A percentile compares a stretch with the other conserved stretches of the same genome.
These are phyloP conservation scores for Hemitrygon akajei DNA, from an alignment of 2,797 vertebrate genomes.

Conservation along the genomic window DNA sequence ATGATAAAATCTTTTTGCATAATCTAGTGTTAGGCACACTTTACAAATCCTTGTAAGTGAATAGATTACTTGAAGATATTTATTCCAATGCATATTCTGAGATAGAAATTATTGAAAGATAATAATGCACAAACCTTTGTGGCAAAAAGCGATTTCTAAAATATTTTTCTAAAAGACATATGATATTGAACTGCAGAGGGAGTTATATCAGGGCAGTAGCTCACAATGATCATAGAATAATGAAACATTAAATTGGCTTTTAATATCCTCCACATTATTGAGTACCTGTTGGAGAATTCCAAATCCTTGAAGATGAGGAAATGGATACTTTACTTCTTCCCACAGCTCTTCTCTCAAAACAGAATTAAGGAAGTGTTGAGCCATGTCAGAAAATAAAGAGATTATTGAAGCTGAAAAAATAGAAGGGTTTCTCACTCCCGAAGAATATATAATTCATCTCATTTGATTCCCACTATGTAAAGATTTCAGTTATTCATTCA, in stretches of 20 bases:
- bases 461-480: neutral
- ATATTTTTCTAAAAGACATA: neutral
- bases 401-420: neutral
- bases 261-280: neutral
- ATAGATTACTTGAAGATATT: too few relatives aligned
- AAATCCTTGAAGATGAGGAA: neutral
- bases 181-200: neutral
- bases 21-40: neutral
- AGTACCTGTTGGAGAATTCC: neutral
- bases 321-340: neutral
- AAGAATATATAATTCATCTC: neutral
- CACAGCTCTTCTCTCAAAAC: neutral
- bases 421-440: neutral
- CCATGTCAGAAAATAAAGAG: neutral
- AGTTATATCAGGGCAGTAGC: neutral
- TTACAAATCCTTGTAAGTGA: neutral
- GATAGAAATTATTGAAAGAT: too few relatives aligned
- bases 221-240: neutral
- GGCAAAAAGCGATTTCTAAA: neutral
- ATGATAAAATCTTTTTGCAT: neutral
- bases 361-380: neutral
- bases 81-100: too few relatives aligned
- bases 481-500: neutral
- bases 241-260: neutral
- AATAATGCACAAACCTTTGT: neutral